These are phyloP conservation scores for Actinernus sp. DNA, from an alignment of 92 coral and sea anemone genomes.

Conservation along the genomic window DNA sequence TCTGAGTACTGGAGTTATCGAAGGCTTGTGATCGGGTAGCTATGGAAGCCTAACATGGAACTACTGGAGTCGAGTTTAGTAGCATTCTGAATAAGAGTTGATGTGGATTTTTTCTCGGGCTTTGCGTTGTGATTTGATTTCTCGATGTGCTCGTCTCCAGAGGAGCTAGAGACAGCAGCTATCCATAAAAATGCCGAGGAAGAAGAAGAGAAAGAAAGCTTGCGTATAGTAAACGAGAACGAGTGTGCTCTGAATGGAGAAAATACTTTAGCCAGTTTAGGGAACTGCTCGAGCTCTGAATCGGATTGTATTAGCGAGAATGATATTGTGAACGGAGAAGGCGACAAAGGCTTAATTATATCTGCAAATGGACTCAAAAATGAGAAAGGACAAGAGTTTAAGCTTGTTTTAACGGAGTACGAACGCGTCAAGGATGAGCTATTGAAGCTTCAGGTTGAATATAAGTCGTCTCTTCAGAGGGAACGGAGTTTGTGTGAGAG, in stretches of 20 bases:
- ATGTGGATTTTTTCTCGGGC: not conserved
- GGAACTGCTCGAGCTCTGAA: not conserved
- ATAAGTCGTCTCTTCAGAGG: slow-evolving; percentile 73
- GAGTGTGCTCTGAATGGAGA: not conserved
- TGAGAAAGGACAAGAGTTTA: slow-evolving; percentile 58
- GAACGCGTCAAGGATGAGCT: slow-evolving; percentile 74
- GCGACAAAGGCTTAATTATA: slow-evolving; percentile 14
- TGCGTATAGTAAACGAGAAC: not conserved
- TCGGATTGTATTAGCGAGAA: no score
- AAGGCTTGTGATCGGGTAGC: no score
- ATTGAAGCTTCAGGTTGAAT: slow-evolving; percentile 71
- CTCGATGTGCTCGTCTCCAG: not conserved
- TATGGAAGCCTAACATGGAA: no score
- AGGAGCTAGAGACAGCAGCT: not conserved
- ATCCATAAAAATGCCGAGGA: not conserved
- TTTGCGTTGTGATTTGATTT: not conserved
- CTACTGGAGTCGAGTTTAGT: no score
- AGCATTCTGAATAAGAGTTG: slow-evolving; percentile 6
- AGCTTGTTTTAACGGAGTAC: slow-evolving; percentile 70
- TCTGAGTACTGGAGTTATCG: no score
- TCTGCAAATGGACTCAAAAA: slow-evolving; percentile 64
- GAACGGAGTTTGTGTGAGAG: slow-evolving; percentile 78
- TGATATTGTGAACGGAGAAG: no score
- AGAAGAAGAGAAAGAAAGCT: not conserved
- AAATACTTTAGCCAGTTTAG: not conserved